These are phyloP conservation scores for Pseudopipra pipra DNA, from an alignment of 2,113 vertebrate genomes.

Conservation along the genomic window DNA sequence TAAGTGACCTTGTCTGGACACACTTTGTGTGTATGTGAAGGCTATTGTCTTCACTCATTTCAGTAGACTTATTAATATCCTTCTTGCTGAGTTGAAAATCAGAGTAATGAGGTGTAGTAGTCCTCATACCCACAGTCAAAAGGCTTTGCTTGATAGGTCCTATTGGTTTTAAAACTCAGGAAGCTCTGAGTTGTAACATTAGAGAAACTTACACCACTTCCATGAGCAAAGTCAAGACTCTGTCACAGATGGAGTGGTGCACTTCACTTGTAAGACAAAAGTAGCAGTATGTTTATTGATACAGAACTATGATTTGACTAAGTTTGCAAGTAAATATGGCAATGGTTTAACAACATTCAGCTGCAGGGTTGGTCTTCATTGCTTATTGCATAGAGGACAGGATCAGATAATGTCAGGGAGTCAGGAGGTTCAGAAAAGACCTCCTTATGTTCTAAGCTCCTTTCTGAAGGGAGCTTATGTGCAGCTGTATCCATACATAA, in stretches of 20 bases:
- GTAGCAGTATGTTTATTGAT: background rate
- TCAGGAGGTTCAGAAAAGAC: background rate
- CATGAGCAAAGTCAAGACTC: background rate
- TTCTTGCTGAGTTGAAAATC: background rate
- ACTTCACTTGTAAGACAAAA: background rate
- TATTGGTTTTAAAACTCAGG: background rate
- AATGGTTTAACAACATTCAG: background rate
- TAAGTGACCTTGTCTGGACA: background rate
- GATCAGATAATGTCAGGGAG: background rate
- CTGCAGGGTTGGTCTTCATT: background rate
- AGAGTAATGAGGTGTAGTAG: background rate
- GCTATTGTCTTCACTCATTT: rapidly evolving
- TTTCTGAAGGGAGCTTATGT: background rate
- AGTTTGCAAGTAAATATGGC: background rate
- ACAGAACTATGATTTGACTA: background rate
- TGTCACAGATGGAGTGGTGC: no score
- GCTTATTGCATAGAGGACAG: background rate
- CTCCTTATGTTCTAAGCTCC: background rate
- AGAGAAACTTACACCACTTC: background rate
- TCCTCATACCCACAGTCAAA: background rate
- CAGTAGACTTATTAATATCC: background rate
- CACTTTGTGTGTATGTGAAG: background rate
- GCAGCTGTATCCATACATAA: rapidly evolving
- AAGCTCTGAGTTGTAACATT: background rate
- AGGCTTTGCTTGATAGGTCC: background rate